Evolutionary conservation across 2,888 invertebrate genomes (phyloP).

Genomic region (Melanostoma mellinum): DNA sequence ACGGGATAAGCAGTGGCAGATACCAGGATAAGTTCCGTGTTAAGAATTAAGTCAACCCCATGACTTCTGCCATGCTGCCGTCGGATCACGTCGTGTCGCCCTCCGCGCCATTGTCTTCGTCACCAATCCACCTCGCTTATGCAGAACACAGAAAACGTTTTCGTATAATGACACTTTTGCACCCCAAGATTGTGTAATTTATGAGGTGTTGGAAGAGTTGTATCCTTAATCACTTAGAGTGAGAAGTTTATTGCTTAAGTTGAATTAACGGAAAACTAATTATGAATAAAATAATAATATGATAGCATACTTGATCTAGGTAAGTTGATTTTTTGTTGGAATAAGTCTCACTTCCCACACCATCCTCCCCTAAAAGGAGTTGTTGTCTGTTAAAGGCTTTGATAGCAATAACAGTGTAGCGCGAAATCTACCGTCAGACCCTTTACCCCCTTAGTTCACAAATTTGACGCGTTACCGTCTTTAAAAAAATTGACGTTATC

Average conservation of each 20-base stretch:
- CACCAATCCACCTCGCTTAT: no score
- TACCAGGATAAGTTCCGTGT: conserved; percentile 19
- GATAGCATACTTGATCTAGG: no score
- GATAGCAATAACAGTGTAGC: no score
- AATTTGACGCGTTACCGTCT: no score
- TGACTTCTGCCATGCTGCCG: conserved; percentile 7
- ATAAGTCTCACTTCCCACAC: no score
- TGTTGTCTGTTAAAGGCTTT: no score
- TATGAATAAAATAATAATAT: no score
- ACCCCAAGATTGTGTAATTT: conserved; percentile 9
- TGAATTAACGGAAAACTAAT: neutral
- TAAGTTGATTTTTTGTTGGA: no score
- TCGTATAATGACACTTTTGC: conserved; percentile 46
- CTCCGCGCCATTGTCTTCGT: neutral
- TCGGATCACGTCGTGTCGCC: neutral
- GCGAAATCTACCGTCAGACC: no score
- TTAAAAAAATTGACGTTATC: no score
- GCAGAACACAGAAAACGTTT: conserved; percentile 14
- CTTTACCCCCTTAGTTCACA: no score
- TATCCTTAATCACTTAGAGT: neutral
- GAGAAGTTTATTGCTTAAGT: neutral
- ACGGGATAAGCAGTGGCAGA: neutral
- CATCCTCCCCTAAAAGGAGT: no score
- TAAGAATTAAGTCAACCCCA: conserved; percentile 16
- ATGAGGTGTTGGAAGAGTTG: conserved; percentile 5